phyloP scores from a whole-genome alignment of 2,797 vertebrate species.

The Lutjanus argentimaculatus region DNA sequence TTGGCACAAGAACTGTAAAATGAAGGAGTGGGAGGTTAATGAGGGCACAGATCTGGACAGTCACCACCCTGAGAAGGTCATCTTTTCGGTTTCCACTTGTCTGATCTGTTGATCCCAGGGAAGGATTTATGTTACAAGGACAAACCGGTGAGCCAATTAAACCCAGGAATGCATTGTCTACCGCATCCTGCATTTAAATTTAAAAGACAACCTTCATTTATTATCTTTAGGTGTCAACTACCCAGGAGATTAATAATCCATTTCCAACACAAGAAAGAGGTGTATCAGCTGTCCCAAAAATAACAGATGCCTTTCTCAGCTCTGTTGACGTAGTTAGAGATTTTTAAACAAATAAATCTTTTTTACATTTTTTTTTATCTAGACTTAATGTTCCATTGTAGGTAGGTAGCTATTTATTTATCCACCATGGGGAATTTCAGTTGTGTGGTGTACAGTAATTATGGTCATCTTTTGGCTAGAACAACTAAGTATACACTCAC shows the following conservation, averaged over 20 bases:
- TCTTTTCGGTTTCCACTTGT: constrained; percentile 17
- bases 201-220: constrained; percentile 1
- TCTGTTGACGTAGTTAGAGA: not conserved
- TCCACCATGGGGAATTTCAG: no score
- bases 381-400: no score
- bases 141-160: constrained; percentile 14
- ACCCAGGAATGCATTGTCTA: constrained; percentile 62
- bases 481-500: not conserved
- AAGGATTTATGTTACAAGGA: constrained; percentile 41
- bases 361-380: not conserved
- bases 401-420: no score
- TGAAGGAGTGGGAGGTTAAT: constrained; percentile 43
- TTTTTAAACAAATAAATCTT: not conserved
- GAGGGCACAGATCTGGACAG: constrained; percentile 49
- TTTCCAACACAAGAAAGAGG: constrained; percentile 19
- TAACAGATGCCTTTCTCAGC: constrained; percentile 19
- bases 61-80: constrained; percentile 53
- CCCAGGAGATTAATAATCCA: constrained; percentile 21
- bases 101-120: constrained; percentile 24
- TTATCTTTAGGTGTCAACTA: constrained; percentile 21
- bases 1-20: constrained; percentile 9
- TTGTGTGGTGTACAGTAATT: not conserved
- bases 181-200: constrained; percentile 50
- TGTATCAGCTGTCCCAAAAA: constrained; percentile 24
- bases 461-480: not conserved